Evolutionary conservation across 2,888 invertebrate genomes (phyloP), one percentile per base, ranked within the genome.

Genomic region (Campoplex capitator): DNA sequence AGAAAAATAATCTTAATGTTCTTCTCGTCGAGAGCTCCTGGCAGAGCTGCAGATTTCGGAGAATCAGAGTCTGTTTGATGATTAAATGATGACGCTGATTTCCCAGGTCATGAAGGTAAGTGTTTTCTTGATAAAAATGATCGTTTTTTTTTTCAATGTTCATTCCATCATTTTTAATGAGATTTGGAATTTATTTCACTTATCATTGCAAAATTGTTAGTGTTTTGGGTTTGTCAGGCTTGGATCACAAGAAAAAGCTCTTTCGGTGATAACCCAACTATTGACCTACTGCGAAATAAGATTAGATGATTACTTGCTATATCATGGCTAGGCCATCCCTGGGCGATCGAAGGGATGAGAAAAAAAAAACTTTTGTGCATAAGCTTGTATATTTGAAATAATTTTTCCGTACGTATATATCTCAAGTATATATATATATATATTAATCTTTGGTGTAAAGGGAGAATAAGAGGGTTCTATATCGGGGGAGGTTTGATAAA

Each of bases 401-500:
- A 75, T 23, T 16, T n/a, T 32, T 18, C 75, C n/a, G 67, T 82
- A n/a, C 51, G 16, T 56, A 23, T 67, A 77, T 4, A 68, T 42
- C 38, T 42, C 7, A 18, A 18, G 42, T 83, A 54, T 83, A 56
- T 68, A 23, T 23, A 23, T 23, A 23, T 23, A 23, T 23, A 23
- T 23, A 54, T 73, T 74, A 83, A 84, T 84, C 67, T 51, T 42
- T 23, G 23, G 56, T 18, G 48, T 68, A 56, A 16, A 28, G 23
- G 56, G 76, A 42, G 70, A 79, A 56, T 42, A 74, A 77, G 54
- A 48, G 80, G 45, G 74, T 23, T 78, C 78, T 75, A 79, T 74
- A 83, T 83, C 68, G 70, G 51, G 81, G 82, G 45, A 62, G 65
- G 78, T 70, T 82, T 87, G 84, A 87, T 82, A 78, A 84, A 87